Percentiles rank a stretch among this genome's conserved stretches.
Conservation (phyloP, 2,888 invertebrate genomes). For the Netelia fuscicornis region DNA sequence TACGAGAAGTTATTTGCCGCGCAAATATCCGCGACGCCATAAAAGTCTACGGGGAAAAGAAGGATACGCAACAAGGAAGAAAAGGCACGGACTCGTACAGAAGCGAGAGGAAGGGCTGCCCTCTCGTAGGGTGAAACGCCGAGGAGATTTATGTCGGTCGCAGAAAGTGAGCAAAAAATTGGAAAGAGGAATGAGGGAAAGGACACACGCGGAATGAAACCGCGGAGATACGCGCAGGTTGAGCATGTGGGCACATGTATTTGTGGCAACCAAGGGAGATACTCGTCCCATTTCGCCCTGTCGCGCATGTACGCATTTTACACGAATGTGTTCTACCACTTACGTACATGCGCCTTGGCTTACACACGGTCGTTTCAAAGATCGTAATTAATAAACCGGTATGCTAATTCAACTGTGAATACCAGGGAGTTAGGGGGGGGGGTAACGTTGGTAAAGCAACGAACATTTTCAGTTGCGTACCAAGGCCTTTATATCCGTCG, state of each 20-base stretch:
- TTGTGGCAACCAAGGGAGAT: conserved; percentile 15
- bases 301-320: not conserved
- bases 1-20: conserved; percentile 3
- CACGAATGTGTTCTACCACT: not conserved
- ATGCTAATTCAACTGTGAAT: conserved; percentile 75
- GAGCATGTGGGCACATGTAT: too few relatives aligned
- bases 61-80: conserved; percentile 28
- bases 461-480: conserved; percentile 70
- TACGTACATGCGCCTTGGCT: conserved; percentile 33
- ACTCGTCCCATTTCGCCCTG: conserved; percentile 30
- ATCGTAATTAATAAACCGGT: conserved; percentile 81
- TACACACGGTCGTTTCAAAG: conserved; percentile 35
- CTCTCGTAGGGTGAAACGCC: conserved; percentile 55
- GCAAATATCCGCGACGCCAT: conserved; percentile 27
- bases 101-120: conserved; percentile 25
- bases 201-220: conserved; percentile 32
- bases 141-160: conserved; percentile 72
- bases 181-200: conserved; percentile 61
- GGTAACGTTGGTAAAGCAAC: conserved; percentile 71
- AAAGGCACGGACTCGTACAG: not conserved
- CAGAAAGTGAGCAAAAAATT: conserved; percentile 51
- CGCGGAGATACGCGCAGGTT: not conserved
- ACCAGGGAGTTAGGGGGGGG: too few relatives aligned
- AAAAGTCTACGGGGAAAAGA: conserved; percentile 27
- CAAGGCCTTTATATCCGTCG: conserved; percentile 55